A percentile compares a stretch with the other conserved stretches of the same genome.
Evolutionary conservation across 1,140 invertebrate genomes (phyloP).

Genomic region (Saccostrea cuccullata): DNA sequence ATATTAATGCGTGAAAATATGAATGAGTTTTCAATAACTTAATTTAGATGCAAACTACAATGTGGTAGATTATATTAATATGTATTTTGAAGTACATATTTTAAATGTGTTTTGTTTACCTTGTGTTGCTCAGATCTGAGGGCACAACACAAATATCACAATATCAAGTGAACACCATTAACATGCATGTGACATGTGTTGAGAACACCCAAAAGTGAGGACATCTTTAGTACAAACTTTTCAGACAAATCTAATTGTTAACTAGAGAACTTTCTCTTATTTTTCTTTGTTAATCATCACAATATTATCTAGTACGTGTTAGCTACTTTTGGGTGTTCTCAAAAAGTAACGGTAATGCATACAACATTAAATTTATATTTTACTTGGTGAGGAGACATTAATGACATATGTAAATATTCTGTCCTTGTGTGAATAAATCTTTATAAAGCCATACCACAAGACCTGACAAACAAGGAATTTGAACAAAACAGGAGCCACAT

Average conservation of each 20-base stretch:
- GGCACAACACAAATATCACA: not conserved
- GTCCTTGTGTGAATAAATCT: not conserved
- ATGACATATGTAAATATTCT: not conserved
- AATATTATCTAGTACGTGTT: no score
- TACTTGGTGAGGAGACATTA: not conserved
- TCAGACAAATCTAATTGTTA: no score
- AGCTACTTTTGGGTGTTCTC: not conserved
- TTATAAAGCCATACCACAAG: not conserved
- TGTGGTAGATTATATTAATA: not conserved
- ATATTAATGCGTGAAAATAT: conserved; percentile 4
- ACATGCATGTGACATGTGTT: not conserved
- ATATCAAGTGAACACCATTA: not conserved
- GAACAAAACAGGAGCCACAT: not conserved
- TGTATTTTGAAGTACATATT: not conserved
- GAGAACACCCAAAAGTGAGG: not conserved
- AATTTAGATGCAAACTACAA: not conserved
- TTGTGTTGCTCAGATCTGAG: not conserved
- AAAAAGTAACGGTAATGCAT: not conserved
- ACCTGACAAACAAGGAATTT: not conserved
- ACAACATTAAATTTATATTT: not conserved
- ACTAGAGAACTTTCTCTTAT: no score
- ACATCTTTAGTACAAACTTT: no score
- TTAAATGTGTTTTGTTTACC: not conserved
- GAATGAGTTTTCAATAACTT: not conserved
- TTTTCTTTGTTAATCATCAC: no score